A percentile compares a stretch with the other conserved stretches of the same genome.
Conservation (phyloP, 1,140 invertebrate genomes). For the Camponotus pennsylvanicus region DNA sequence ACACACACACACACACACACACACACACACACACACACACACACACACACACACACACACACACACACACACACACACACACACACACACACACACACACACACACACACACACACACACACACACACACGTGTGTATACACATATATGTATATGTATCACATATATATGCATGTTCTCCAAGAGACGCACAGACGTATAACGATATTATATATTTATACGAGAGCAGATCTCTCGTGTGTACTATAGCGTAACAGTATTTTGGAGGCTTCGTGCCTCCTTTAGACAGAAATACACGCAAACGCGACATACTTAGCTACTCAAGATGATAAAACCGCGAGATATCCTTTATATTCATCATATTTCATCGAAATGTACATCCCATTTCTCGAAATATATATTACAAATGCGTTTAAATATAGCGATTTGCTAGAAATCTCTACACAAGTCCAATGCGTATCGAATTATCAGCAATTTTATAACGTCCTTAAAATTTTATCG, state of each 20-base stretch:
- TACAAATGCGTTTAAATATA: background rate
- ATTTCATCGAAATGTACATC: background rate
- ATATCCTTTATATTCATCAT: background rate
- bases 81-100: background rate
- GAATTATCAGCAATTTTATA: background rate
- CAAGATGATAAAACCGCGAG: conserved; percentile 26
- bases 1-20: background rate
- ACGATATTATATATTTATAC: conserved; percentile 19
- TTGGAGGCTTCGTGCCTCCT: conserved; percentile 12
- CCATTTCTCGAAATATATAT: background rate
- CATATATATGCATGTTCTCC: background rate
- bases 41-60: background rate
- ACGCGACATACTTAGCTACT: conserved; percentile 27
- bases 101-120: background rate
- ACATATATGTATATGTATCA: no score
- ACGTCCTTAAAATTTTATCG: background rate
- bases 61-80: background rate
- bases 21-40: background rate
- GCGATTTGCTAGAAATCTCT: background rate
- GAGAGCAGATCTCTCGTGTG: background rate
- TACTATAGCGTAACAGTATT: conserved; percentile 27
- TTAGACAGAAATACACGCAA: conserved; percentile 17
- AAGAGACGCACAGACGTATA: background rate
- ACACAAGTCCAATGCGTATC: background rate
- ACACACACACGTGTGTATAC: no score